Percentiles rank a stretch among this genome's conserved stretches.
Evolutionary conservation across 2,113 vertebrate species (phyloP).

Genomic region (Xenopus laevis): DNA sequence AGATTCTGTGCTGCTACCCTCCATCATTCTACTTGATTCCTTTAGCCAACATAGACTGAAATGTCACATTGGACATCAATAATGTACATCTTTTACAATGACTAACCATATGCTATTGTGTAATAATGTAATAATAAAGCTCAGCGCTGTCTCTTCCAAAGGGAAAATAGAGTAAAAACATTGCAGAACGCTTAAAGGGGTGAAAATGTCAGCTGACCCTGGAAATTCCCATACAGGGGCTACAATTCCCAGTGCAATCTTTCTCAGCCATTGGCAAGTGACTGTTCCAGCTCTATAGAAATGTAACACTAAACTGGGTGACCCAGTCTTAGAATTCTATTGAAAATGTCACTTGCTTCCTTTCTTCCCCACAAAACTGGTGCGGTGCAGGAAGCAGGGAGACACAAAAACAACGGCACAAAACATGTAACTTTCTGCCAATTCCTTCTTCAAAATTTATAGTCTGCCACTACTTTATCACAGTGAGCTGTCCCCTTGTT

Average conservation of each 20-base stretch:
- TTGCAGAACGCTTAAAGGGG: background rate
- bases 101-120: too few relatives aligned
- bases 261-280: conserved; percentile 1
- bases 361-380: conserved; percentile 43
- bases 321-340: conserved; percentile 38
- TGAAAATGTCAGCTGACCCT: conserved; percentile 29
- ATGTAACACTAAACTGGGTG: conserved; percentile 38
- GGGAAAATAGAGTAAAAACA: too few relatives aligned
- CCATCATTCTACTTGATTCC: too few relatives aligned
- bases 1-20: too few relatives aligned
- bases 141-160: too few relatives aligned
- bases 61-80: too few relatives aligned
- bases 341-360: conserved; percentile 42
- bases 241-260: too few relatives aligned
- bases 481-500: conserved; percentile 62
- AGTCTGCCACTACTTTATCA: conserved; percentile 70
- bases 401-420: conserved; percentile 53
- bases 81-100: too few relatives aligned
- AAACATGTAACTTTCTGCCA: conserved; percentile 59
- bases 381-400: conserved; percentile 46
- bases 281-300: conserved; percentile 33
- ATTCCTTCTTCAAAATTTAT: conserved; percentile 68
- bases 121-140: too few relatives aligned
- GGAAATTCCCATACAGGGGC: conserved; percentile 16
- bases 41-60: too few relatives aligned